Evolutionary conservation across 2,113 vertebrate species (phyloP), one percentile per base, ranked within the genome.

Genomic region (Malurus alboscapulatus): DNA sequence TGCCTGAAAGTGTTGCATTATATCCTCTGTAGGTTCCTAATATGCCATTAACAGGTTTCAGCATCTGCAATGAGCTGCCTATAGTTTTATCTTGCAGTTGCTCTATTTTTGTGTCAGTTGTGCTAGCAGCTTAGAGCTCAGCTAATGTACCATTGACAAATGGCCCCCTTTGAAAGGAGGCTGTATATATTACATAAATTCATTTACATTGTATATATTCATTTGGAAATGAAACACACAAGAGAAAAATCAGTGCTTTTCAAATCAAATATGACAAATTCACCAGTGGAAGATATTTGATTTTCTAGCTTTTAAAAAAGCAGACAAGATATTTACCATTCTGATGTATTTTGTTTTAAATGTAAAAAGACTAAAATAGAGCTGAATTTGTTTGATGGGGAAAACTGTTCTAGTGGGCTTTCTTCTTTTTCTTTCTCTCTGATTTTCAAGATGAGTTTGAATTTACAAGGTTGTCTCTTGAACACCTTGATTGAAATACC

Each of bases 171-270:
- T 91, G 85, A 91, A 90, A 94, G 57, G 48, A 95, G 84, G 79
- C 84, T 88, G 87, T 85, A 85, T 93, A 62, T 87, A 91, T 92
- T 96, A 74, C 91, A 95, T 82, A 84, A 85, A 92, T 96, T 93
- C 76, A 92, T 94, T 94, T 95, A 88, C 90, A 92, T 95, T 94
- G 73, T 95, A 92, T 94, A 85, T 92, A 91, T 95, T 87, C 81
- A 93, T 89, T 96, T 94, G 81, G 91, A 92, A 94, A 76, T 93
- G 91, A 93, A 94, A 93, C 10, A 18, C 81, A 94, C 95, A 91
- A 87, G 84, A 69, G 87, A 79, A 81, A 96, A 95, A 96, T 95
- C 91, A 87, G 92, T 76, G 75, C 82, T 95, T 95, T 91, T 91
- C 91, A 92, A 94, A 97, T 92, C 40, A 81, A 94, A 97, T 72